Evolutionary conservation across 2,888 invertebrate genomes (phyloP).

Genomic region (Napeogenes inachia): DNA sequence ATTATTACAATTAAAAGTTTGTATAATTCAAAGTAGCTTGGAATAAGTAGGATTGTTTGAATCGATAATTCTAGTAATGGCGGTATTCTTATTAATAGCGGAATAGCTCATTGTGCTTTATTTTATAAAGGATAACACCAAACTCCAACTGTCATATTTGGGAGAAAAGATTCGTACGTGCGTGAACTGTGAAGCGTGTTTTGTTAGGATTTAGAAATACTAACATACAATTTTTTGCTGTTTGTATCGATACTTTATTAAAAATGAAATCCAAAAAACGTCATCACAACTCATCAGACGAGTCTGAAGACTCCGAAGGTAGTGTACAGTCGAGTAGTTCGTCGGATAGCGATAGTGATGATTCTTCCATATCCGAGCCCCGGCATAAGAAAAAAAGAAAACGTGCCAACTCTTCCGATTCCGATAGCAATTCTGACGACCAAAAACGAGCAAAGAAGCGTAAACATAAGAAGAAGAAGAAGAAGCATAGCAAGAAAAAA

Average conservation of each 20-base stretch:
- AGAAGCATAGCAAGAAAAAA: constrained; percentile 70
- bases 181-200: neutral
- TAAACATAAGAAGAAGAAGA: constrained; percentile 75
- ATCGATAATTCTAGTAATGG: too few relatives aligned
- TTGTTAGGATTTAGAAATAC: neutral
- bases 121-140: too few relatives aligned
- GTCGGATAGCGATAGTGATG: constrained; percentile 65
- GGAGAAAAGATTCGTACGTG: too few relatives aligned
- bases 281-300: constrained; percentile 63
- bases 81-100: too few relatives aligned
- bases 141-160: too few relatives aligned
- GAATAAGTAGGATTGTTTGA: too few relatives aligned
- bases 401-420: constrained; percentile 63
- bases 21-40: too few relatives aligned
- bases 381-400: constrained; percentile 70
- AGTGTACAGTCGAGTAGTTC: constrained; percentile 62
- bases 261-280: constrained; percentile 68
- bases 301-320: constrained; percentile 61
- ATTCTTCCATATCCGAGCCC: constrained; percentile 58
- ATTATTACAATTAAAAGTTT: too few relatives aligned
- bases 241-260: neutral
- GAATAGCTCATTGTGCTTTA: too few relatives aligned
- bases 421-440: constrained; percentile 63
- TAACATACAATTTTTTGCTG: neutral
- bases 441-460: constrained; percentile 66